Conservation (phyloP, 2,888 invertebrate genomes). For the Pandemis corylana region DNA sequence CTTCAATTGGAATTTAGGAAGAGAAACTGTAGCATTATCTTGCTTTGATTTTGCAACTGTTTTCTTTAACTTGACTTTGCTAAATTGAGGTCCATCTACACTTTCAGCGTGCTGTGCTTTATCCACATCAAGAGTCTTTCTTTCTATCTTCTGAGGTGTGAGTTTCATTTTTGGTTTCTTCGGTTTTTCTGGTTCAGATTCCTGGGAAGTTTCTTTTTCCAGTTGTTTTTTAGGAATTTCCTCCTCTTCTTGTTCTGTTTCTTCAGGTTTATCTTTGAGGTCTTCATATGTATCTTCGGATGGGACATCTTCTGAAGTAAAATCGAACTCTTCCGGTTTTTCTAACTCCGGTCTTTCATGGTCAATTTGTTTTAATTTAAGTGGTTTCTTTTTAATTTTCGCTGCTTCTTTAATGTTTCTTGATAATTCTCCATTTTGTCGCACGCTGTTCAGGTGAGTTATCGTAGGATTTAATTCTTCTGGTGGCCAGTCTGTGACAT, state of each 20-base stretch:
- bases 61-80: constrained; percentile 89
- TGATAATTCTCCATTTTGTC: constrained; percentile 87
- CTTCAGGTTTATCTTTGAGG: constrained; percentile 54
- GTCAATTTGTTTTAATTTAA: constrained; percentile 76
- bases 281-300: constrained; percentile 44
- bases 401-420: constrained; percentile 89
- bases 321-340: constrained; percentile 68
- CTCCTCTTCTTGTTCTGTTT: constrained; percentile 40
- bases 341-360: constrained; percentile 84
- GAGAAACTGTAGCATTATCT: constrained; percentile 65
- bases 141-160: constrained; percentile 86
- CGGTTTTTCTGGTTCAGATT: constrained; percentile 41
- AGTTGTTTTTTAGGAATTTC: constrained; percentile 29
- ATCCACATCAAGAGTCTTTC: constrained; percentile 86
- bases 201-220: constrained; percentile 56
- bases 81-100: constrained; percentile 86
- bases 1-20: constrained; percentile 89
- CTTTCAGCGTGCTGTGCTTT: constrained; percentile 87
- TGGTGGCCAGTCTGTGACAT: constrained; percentile 86
- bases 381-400: constrained; percentile 84
- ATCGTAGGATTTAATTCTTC: constrained; percentile 80
- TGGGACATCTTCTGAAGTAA: constrained; percentile 38
- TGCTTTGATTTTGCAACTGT: constrained; percentile 78
- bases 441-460: constrained; percentile 81
- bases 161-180: constrained; percentile 63